Evolutionary conservation across 2,888 invertebrate genomes (phyloP), one percentile per base, ranked within the genome.

Genomic region (Tetramorium bicarinatum): DNA sequence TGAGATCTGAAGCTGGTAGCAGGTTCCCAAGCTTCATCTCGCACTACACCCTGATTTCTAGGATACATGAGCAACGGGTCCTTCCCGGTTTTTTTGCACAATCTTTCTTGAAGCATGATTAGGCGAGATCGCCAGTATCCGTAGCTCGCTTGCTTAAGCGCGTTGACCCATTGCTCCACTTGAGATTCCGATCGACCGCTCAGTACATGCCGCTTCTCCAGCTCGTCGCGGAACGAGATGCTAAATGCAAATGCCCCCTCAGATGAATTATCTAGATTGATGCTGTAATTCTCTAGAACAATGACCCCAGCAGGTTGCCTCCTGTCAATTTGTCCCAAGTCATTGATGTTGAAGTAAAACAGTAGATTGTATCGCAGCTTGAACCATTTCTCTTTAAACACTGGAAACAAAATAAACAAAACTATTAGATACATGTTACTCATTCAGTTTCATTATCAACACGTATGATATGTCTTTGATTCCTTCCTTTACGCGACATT

Each of bases 371-470:
- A 96, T 88, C 96, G 96, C 81, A 98, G 94, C 92, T 97, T 97
- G 95, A 97, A 98, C 96, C 97, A 97, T 93, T 97, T 95, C 93
- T 97, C 97, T 94, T 97, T 97, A 93, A 97, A 97, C 67, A 96
- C 97, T 97, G 95, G 85, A 96, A 96, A 54, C 2, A 72, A 71
- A 71, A 21, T 15, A 47, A 34, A 13, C 4, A 47, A 0, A 66
- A 29, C 6, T 11, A 59, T 54, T 15, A 59, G 3, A n/a, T 34
- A 34, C 29, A 34, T 18, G 2, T 49, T 38, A 49, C 29, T 13
- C 4, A n/a, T 74, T 47, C 15, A 66, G 1, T 49, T 25, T 54
- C 25, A 21, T 52, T 52, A 52, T 38, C 9, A n/a, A 41, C 41
- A 67, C 11, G 3, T 25, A n/a, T 49, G 0, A 49, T 11, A 38